phyloP scores from a whole-genome alignment of 2,113 vertebrate genomes.

The Mobula birostris region DNA sequence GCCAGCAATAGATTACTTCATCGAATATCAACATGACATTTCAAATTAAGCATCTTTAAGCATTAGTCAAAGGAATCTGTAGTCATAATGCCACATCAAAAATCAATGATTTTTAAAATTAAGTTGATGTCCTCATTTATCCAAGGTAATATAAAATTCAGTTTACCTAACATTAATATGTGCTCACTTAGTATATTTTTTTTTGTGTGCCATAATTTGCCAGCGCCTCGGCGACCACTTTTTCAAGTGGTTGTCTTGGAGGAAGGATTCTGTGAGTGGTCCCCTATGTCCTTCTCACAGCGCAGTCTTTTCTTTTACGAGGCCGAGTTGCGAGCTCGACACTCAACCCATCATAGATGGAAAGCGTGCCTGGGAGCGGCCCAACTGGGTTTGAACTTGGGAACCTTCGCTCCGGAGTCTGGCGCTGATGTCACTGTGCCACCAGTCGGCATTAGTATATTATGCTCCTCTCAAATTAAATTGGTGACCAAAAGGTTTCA shows the following conservation, averaged over 20 bases:
- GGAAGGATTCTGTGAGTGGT: no score
- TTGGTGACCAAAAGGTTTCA: neutral
- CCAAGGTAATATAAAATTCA: neutral
- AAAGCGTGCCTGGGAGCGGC: no score
- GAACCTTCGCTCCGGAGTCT: no score
- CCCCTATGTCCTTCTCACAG: no score
- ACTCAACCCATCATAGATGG: no score
- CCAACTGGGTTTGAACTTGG: no score
- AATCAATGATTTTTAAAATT: neutral
- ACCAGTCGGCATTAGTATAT: neutral
- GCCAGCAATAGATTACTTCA: conserved; percentile 10
- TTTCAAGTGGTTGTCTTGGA: no score
- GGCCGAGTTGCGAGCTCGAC: no score
- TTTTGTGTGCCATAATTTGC: no score
- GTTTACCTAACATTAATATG: neutral
- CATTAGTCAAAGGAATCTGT: neutral
- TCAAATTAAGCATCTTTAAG: conserved; percentile 8
- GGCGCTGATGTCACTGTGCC: no score
- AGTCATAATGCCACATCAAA: neutral
- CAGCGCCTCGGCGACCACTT: no score
- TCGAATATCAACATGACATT: conserved; percentile 8
- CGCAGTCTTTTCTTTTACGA: no score
- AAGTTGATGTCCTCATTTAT: neutral
- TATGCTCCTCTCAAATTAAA: neutral
- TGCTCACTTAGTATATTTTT: neutral